Base-by-base conservation (phyloP, 1,140 invertebrate species). In the Harlomillsia oculata region DNA sequence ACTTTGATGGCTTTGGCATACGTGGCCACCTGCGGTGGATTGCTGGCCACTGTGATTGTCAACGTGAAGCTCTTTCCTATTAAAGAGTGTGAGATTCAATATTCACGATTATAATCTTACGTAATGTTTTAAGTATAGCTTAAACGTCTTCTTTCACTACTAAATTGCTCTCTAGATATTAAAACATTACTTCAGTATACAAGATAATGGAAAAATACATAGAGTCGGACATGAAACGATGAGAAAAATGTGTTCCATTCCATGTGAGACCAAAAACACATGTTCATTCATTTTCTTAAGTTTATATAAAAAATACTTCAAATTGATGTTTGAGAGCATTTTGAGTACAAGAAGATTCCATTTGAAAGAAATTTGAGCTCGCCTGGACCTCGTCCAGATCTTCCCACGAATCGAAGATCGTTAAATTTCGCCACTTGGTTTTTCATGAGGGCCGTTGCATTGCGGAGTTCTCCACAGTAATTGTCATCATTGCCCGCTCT, bases 1-100 rank as follows among this genome's bases (percentile, higher is more conserved):
- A 99, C 93, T 80, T 99, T 99, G 72, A 98, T 97, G 40, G 94
- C 93, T 76, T 96, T 95, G 66, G 80, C 84, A 74, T 97, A 96
- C 18, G 92, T 93, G 21, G 91, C 82, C 48, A 98, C 84, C 78
- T 97, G 90, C 32, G 89, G 89, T 51, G 94, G 93, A 60, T 79
- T 82, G 26, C 89, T 91, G 58, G 83, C 85, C 56, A 99, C 80
- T 8, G 89, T 94, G 66, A 98, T 97, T 46, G 91, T 96, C 62
- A 99, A 77, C 34, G 87, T 91, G 74, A 98, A 98, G 71, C 90
- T 96, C 74, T 98, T 99, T 23, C 94, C 94, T 97, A 78, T 5
- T 59, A 20, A 3, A 80, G 79, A 68, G n/a, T n/a, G n/a, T n/a
- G n/a, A n/a, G n/a, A n/a, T n/a, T n/a, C n/a, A n/a, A n/a, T n/a